phyloP scores from a whole-genome alignment of 2,797 vertebrate genomes.

The Picus viridis region DNA sequence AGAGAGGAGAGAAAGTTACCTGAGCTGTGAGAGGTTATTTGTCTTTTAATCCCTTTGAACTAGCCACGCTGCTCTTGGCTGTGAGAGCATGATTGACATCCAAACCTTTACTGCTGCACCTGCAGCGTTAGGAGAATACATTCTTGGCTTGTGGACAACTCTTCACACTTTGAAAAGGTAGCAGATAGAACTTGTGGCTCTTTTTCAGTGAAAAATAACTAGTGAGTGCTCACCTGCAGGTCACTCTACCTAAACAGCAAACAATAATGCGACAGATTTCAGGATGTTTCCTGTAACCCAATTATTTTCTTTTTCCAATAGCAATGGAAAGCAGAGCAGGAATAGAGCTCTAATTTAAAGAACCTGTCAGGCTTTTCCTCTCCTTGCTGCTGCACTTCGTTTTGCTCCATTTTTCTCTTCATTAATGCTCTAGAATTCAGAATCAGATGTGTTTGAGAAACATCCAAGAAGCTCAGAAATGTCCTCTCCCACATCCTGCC shows the following conservation, averaged over 20 bases:
- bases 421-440: background rate
- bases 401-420: conserved; percentile 13
- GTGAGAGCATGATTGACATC: background rate
- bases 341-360: background rate
- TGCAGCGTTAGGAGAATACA: background rate
- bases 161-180: background rate
- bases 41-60: background rate
- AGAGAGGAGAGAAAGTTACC: background rate
- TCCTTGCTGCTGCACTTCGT: background rate
- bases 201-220: background rate
- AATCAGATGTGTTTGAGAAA: conserved; percentile 5
- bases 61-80: background rate
- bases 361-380: conserved; percentile 2
- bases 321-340: conserved; percentile 25
- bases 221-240: background rate
- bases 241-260: background rate
- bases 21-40: background rate
- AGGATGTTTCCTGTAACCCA: conserved; percentile 13
- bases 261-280: background rate
- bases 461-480: conserved; percentile 6
- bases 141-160: background rate
- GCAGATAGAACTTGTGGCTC: background rate
- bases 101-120: background rate
- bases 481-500: background rate
- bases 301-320: conserved; percentile 50